These are phyloP conservation scores for Hippoglossus hippoglossus DNA, from an alignment of 2,797 vertebrate species.

Conservation along the genomic window DNA sequence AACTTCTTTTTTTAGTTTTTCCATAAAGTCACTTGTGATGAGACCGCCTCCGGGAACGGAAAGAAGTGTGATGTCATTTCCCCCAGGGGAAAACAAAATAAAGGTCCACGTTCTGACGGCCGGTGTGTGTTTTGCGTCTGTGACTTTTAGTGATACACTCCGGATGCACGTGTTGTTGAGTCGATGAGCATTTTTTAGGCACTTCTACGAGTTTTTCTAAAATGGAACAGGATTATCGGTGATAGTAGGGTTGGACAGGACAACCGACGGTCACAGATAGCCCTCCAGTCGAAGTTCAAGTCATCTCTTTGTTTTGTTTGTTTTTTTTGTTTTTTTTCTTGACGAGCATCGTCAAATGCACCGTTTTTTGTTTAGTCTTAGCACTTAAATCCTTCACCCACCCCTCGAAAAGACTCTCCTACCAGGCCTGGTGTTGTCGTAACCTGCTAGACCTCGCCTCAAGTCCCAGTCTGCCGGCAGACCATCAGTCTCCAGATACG, in stretches of 20 bases:
- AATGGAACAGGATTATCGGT: constrained; percentile 84
- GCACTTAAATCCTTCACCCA: constrained; percentile 68
- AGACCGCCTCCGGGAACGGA: neutral
- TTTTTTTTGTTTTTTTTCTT: constrained; percentile 20
- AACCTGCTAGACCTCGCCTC: constrained; percentile 54
- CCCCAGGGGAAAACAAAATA: neutral
- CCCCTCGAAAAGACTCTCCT: constrained; percentile 23
- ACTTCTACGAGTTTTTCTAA: constrained; percentile 85
- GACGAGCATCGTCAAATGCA: constrained; percentile 74
- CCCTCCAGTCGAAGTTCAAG: constrained; percentile 81
- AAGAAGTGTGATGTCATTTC: constrained; percentile 33
- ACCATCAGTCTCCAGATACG: constrained; percentile 68
- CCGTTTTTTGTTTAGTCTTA: constrained; percentile 60
- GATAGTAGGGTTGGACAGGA: constrained; percentile 75
- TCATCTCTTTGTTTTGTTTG: constrained; percentile 51
- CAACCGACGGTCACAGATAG: constrained; percentile 78
- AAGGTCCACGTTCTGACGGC: constrained; percentile 50
- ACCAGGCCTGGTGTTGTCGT: constrained; percentile 54
- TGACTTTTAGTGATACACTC: constrained; percentile 63
- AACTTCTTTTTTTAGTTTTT: constrained; percentile 27
- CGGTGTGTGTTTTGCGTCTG: constrained; percentile 36
- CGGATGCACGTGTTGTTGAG: constrained; percentile 72
- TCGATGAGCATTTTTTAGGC: constrained; percentile 83
- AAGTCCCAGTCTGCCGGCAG: constrained; percentile 81
- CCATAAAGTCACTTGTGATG: constrained; percentile 75